Evolutionary conservation across 2,113 vertebrate genomes (phyloP), one percentile per base, ranked within the genome.

Genomic region (Arenaria interpres): DNA sequence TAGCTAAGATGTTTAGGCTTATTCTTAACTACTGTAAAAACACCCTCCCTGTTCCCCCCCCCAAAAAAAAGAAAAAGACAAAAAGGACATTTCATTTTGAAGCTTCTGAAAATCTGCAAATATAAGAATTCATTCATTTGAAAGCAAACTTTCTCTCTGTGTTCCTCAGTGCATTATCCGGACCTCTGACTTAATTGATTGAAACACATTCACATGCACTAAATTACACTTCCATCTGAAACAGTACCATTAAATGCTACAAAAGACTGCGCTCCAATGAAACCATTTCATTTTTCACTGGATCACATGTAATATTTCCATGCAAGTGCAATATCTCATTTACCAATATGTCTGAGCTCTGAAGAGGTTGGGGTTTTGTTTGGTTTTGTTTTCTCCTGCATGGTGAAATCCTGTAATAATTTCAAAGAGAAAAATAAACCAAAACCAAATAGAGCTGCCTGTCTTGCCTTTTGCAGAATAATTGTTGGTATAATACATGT

Each of bases 271-370:
- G 50, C 35, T 89, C 39, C 79, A 43, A 88, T 82, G 33, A 87
- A 88, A 92, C 16, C 3, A 56, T 73, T 96, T n/a, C 23, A 79
- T 69, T 95, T 94, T 85, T 91, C 64, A 48, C 16, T 67, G 32
- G 28, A 76, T 89, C 2, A 1, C 14, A 46, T 81, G 75, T 94
- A 60, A 78, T 25, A 80, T 88, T 84, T 81, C 78, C 91, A 45
- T 69, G 45, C 16, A 83, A 75, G 7, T 2, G 3, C 2, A 6
- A 14, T 51, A 56, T 35, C 33, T 96, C 64, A 35, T 93, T 93
- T 88, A 73, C 32, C 59, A 57, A 1, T 5, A 64, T 33, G 14
- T 37, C 48, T 66, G 48, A 91, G 16, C n/a, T 76, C 28, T 57
- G 18, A 62, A 94, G 62, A 66, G 4, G 3, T 6, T 75, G 9